Evolutionary conservation across 2,113 vertebrate genomes (phyloP), one percentile per base, ranked within the genome.

Genomic region (Dinomys branickii): DNA sequence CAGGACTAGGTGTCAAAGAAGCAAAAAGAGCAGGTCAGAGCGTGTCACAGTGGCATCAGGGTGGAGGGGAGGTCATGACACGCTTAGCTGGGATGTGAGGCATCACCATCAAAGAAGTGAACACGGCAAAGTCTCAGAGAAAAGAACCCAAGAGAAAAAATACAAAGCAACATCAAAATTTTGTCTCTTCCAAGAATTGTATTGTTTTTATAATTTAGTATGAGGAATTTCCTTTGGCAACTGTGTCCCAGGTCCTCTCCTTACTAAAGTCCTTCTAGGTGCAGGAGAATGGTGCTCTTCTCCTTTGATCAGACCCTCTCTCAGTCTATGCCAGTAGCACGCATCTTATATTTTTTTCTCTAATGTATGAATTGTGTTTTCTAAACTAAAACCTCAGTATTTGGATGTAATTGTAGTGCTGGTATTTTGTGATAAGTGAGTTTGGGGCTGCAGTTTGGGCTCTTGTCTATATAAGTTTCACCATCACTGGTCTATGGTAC

Each of bases 41-140:
- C 12, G 11, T 20, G 6, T 20, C 61, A 24, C 14, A 11, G 0
- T 24, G 44, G 26, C 24, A 20, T 47, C 12, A 10, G 0, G 33
- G 38, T 24, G 41, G 38, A 58, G 33, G 41, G 50, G 26, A 1
- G 22, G 35, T 28, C n/a, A 28, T 0, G 8, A 50, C 7, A 5
- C 13, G 12, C 30, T 61, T 28, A 56, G 56, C 38, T 59, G 24
- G 44, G 38, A 56, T 50, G 20, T 5, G 28, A 56, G 26, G n/a
- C 3, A 33, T 78, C 26, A 26, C 3, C 22, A 63, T 35, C 80
- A 71, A 85, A 81, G 65, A 73, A 61, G 16, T 22, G 30, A 84
- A 30, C 83, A 63, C 7, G 88, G 26, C 13, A 67, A 81, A 41
- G 71, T 5, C 14, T 50, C 71, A 78, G 28, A 65, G 17, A 61